phyloP scores from a whole-genome alignment of 1,140 invertebrate species.

The Tribolium madens region DNA sequence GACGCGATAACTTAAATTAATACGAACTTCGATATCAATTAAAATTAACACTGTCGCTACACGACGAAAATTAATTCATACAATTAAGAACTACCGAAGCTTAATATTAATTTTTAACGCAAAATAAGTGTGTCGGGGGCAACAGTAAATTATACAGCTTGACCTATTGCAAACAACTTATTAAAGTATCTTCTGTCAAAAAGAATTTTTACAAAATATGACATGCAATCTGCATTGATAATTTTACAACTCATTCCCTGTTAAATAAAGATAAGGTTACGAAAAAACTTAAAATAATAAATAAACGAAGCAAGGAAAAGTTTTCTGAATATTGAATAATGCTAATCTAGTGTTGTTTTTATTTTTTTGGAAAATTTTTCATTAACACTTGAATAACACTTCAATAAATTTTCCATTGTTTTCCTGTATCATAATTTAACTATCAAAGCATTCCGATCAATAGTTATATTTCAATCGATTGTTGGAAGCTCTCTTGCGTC shows the following conservation, averaged over 20 bases:
- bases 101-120: not conserved
- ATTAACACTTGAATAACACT: too few species aligned
- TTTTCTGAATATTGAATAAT: not conserved
- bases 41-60: slow-evolving; percentile 3
- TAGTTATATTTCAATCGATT: too few species aligned
- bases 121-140: not conserved
- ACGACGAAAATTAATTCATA: not conserved
- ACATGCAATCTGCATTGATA: not conserved
- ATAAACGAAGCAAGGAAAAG: not conserved
- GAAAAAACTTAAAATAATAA: not conserved
- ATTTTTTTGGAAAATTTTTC: too few species aligned
- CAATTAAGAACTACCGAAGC: not conserved
- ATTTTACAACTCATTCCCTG: not conserved
- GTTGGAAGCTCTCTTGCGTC: too few species aligned
- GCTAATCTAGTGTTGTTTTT: not conserved
- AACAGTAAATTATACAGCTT: not conserved
- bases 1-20: slow-evolving; percentile 22
- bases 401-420: too few species aligned
- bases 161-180: not conserved
- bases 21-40: slow-evolving; percentile 1
- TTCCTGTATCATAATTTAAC: too few species aligned
- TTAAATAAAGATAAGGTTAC: not conserved
- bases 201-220: not conserved
- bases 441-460: too few species aligned
- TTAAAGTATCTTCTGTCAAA: not conserved